These are phyloP conservation scores for Delphinus delphis DNA, from an alignment of 2,113 vertebrate genomes.

Conservation along the genomic window DNA sequence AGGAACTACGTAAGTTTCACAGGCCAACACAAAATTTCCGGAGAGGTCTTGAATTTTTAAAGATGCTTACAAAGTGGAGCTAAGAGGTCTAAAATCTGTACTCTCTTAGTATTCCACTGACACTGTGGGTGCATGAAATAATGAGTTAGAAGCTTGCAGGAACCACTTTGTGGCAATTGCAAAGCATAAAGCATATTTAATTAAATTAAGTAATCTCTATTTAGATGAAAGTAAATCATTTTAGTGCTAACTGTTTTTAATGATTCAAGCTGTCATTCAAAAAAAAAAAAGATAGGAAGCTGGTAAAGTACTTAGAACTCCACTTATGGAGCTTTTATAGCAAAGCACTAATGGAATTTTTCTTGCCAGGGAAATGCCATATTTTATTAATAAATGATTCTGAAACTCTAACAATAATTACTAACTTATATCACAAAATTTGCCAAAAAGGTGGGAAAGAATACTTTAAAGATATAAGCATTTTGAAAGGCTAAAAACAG, in stretches of 20 bases:
- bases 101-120: not conserved
- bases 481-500: not conserved
- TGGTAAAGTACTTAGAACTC: slow-evolving; percentile 66
- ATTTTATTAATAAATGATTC: slow-evolving; percentile 78
- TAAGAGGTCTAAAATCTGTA: not conserved
- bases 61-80: slow-evolving; percentile 12
- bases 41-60: slow-evolving; percentile 44
- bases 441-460: not conserved
- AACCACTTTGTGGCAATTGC: slow-evolving; percentile 74
- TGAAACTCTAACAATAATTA: slow-evolving; percentile 57
- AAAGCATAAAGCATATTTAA: slow-evolving; percentile 80
- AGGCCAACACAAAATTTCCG: not conserved
- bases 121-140: slow-evolving; percentile 65
- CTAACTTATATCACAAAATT: slow-evolving; percentile 25
- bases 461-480: slow-evolving; percentile 20
- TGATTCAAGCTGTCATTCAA: slow-evolving; percentile 73
- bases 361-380: slow-evolving; percentile 68
- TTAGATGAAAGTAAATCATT: slow-evolving; percentile 81
- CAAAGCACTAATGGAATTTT: slow-evolving; percentile 36
- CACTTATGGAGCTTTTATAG: slow-evolving; percentile 61
- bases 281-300: slow-evolving; percentile 58
- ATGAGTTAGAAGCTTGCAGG: slow-evolving; percentile 67
- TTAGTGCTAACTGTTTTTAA: slow-evolving; percentile 69
- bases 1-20: not conserved
- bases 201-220: slow-evolving; percentile 80